Percentiles rank a stretch among this genome's conserved stretches.
Conservation (phyloP, 2,797 vertebrate species). For the Sebastes trivittatus region DNA sequence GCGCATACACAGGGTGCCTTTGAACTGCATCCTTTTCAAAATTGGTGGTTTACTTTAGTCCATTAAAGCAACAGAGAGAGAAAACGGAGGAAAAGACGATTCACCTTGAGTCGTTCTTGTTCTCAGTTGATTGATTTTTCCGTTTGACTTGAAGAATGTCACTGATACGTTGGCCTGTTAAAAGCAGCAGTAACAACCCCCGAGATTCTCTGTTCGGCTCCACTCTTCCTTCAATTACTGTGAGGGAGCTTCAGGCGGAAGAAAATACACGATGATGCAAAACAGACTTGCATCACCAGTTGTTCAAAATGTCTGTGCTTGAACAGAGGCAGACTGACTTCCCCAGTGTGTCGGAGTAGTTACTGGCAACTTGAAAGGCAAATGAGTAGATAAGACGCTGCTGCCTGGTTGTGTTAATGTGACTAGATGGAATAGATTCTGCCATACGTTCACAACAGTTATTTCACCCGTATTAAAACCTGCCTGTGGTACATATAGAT, state of each 20-base stretch:
- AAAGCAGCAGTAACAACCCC: constrained; percentile 55
- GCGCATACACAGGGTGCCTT: not conserved
- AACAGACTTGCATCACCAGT: constrained; percentile 56
- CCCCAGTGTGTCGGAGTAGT: constrained; percentile 37
- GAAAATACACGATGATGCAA: constrained; percentile 65
- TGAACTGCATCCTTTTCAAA: not conserved
- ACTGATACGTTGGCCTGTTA: constrained; percentile 53
- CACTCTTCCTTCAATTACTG: constrained; percentile 58
- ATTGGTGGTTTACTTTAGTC: constrained; percentile 15
- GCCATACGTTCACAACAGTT: not conserved
- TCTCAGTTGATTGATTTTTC: constrained; percentile 66
- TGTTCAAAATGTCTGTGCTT: constrained; percentile 50
- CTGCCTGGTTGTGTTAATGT: constrained; percentile 10
- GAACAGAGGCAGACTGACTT: constrained; percentile 27
- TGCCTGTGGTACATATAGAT: not conserved
- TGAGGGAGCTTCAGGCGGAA: constrained; percentile 41
- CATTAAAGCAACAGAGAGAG: constrained; percentile 5
- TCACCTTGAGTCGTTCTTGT: constrained; percentile 43
- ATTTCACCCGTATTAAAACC: constrained; percentile 2
- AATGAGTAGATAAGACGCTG: constrained; percentile 29
- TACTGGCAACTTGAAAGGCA: constrained; percentile 42
- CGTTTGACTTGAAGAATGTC: constrained; percentile 64
- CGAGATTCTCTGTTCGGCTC: constrained; percentile 48
- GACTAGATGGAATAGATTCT: constrained; percentile 2
- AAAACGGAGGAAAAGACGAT: constrained; percentile 21